Conservation (phyloP, 1,140 invertebrate species). For the Calliopsis andreniformis region DNA sequence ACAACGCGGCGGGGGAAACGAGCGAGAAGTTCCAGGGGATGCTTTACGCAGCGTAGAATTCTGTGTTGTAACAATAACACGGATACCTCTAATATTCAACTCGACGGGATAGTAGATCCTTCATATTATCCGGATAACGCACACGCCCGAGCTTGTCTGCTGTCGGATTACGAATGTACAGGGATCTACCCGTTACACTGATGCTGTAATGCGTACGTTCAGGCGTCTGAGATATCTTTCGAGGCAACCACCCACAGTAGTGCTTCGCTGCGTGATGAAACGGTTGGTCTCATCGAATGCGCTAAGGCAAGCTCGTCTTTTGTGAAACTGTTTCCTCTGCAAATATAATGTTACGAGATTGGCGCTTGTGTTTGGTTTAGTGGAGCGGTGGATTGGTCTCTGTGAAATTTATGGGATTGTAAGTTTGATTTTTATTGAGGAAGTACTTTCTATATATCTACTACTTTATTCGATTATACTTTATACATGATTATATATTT, state of each 20-base stretch:
- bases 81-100: conserved; percentile 31
- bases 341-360: no score
- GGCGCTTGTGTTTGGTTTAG: no score
- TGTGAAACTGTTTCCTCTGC: no score
- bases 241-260: not conserved
- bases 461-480: no score
- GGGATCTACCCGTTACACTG: not conserved
- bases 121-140: conserved; percentile 30
- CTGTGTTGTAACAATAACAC: conserved; percentile 3
- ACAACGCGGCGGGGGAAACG: not conserved
- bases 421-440: no score
- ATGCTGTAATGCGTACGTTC: conserved; percentile 28
- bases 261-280: not conserved
- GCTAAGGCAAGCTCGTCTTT: not conserved
- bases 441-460: no score
- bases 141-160: conserved; percentile 19
- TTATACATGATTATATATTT: no score
- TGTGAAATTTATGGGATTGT: no score
- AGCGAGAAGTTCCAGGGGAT: not conserved
- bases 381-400: no score
- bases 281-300: not conserved
- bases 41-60: not conserved
- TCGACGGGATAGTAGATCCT: conserved; percentile 24
- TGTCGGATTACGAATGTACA: conserved; percentile 38
- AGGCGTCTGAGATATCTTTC: conserved; percentile 20